These are phyloP conservation scores for Epistrophella euchroma DNA, from an alignment of 2,888 invertebrate species.

Conservation along the genomic window DNA sequence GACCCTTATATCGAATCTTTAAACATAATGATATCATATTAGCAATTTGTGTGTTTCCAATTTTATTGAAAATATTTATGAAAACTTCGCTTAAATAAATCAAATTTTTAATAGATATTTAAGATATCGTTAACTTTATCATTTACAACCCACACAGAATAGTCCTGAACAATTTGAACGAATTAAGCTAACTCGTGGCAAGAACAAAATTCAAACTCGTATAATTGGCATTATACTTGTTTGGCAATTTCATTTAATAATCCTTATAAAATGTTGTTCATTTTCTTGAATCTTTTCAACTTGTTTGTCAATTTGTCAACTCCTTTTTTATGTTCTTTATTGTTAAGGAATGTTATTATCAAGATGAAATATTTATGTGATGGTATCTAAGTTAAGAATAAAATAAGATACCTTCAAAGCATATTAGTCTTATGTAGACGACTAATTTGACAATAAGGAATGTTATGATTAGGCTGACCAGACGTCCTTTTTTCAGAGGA, in stretches of 20 bases:
- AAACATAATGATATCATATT: no score
- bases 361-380: neutral
- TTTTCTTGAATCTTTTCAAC: constrained; percentile 13
- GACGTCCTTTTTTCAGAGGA: no score
- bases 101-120: neutral
- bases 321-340: constrained; percentile 6
- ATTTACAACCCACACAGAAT: neutral
- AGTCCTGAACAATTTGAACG: neutral
- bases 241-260: constrained; percentile 21
- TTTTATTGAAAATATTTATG: neutral
- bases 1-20: neutral
- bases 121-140: neutral
- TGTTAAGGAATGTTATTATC: neutral
- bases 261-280: constrained; percentile 12
- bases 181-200: constrained; percentile 32
- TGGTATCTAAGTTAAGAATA: neutral
- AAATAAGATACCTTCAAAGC: neutral
- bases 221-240: constrained; percentile 36
- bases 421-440: neutral
- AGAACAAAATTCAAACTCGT: constrained; percentile 30
- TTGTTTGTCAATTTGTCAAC: neutral
- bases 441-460: constrained; percentile 7
- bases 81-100: neutral
- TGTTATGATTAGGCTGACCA: no score
- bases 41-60: no score